These are phyloP conservation scores for Hetaerina titia DNA, from an alignment of 2,888 invertebrate species.

Conservation along the genomic window DNA sequence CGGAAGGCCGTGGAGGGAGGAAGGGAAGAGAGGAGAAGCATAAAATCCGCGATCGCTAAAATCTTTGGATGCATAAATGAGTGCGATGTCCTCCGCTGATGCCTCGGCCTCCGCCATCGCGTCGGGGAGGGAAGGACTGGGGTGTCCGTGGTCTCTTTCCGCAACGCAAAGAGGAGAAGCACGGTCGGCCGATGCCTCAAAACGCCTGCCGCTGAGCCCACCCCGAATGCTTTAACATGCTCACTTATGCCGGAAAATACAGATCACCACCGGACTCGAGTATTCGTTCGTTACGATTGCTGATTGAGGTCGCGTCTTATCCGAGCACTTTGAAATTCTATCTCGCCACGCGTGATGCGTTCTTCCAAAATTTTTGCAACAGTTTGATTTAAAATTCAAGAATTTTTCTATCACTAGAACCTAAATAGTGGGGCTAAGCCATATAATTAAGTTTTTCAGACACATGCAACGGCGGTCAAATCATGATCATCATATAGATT, in stretches of 20 bases:
- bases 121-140: background rate
- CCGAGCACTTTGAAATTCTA: background rate
- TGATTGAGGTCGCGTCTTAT: background rate
- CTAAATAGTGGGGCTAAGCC: too few relatives aligned
- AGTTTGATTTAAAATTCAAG: too few relatives aligned
- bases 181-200: background rate
- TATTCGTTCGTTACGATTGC: background rate
- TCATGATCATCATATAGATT: too few relatives aligned
- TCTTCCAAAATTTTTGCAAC: too few relatives aligned
- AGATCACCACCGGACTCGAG: background rate
- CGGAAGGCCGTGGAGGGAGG: background rate
- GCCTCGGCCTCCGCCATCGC: background rate
- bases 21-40: background rate
- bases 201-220: background rate
- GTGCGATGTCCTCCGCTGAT: slow-evolving; percentile 57
- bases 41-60: background rate
- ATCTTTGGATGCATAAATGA: slow-evolving; percentile 33
- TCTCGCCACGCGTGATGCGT: background rate
- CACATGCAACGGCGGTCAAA: too few relatives aligned
- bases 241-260: background rate
- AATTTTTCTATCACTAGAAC: too few relatives aligned
- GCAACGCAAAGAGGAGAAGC: background rate
- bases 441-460: too few relatives aligned
- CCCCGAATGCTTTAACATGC: too few relatives aligned
- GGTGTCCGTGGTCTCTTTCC: background rate